A percentile compares a stretch with the other conserved stretches of the same genome.
These are phyloP conservation scores for Cantharis lateralis DNA, from an alignment of 2,888 invertebrate species.

Conservation along the genomic window DNA sequence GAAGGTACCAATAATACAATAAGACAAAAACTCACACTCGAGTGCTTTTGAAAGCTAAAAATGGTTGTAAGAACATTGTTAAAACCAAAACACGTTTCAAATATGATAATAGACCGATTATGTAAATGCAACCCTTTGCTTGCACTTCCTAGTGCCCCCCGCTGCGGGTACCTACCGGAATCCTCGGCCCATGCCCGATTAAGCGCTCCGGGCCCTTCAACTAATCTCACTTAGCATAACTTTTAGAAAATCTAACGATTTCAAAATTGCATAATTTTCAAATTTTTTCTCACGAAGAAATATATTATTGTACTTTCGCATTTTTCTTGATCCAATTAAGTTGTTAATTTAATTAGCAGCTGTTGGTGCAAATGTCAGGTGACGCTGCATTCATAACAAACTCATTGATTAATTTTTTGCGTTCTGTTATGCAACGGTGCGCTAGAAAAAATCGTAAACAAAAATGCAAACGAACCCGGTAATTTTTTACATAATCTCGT, in stretches of 20 bases:
- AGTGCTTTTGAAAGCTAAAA: slow-evolving; percentile 39
- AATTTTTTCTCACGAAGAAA: neutral
- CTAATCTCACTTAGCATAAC: slow-evolving; percentile 26
- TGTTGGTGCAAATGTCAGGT: neutral
- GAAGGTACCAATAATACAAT: slow-evolving; percentile 23
- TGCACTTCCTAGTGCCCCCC: slow-evolving; percentile 29
- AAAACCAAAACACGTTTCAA: slow-evolving; percentile 46
- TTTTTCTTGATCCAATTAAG: neutral
- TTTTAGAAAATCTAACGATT: neutral
- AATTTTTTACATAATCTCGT: slow-evolving; percentile 22
- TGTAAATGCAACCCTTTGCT: slow-evolving; percentile 47
- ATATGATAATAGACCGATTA: slow-evolving; percentile 51
- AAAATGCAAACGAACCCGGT: slow-evolving; percentile 25
- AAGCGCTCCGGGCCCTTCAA: slow-evolving; percentile 22
- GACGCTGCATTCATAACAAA: neutral
- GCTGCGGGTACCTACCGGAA: slow-evolving; percentile 12
- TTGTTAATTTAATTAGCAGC: neutral
- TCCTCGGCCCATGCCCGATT: slow-evolving; percentile 12
- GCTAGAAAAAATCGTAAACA: slow-evolving; percentile 5
- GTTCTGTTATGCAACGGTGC: neutral
- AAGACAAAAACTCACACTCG: slow-evolving; percentile 48
- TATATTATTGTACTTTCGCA: neutral
- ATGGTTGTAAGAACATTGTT: slow-evolving; percentile 33
- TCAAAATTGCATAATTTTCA: neutral
- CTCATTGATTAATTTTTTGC: neutral